Evolutionary conservation across 2,113 vertebrate genomes (phyloP), one percentile per base, ranked within the genome.

Genomic region (Apodemus sylvaticus): DNA sequence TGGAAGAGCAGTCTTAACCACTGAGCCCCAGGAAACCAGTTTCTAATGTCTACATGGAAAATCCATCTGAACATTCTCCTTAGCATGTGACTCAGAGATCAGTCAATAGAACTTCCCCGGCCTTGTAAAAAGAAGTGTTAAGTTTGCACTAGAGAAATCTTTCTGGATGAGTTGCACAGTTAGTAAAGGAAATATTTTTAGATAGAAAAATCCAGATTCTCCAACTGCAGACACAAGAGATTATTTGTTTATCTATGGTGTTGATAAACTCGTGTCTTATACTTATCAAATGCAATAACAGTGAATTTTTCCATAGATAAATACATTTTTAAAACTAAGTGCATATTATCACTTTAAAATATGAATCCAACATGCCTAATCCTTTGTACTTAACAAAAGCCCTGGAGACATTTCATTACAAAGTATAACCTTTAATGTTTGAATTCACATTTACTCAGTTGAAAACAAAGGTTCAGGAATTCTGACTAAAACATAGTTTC

Each of bases 401-500:
- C 51, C 26, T 73, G 17, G 42, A 22, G 60, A 90, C 0, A 39
- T 91, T 94, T 83, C 62, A 86, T 39, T 87, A 62, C 62, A 83
- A 97, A 93, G 53, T 76, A 77, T 66, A 14, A 85, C 71, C 31
- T 22, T 92, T 82, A 76, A 87, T 66, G 31, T 77, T 94, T 62
- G 24, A 95, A 90, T 78, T 95, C 31, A 94, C 16, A 71, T 88
- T 97, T 89, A 91, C 12, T 93, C 58, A 89, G 12, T 58, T 92
- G 45, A 95, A 92, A 94, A 42, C 20, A 55, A 94, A 4, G 11
- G 13, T 89, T 77, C 79, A 71, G 48, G 34, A 91, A 96, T 70
- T 93, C 89, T 88, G 51, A 58, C 4, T 70, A 71, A 39, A 79
- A 26, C 36, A 92, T 34, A 73, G 39, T 86, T 31, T 1, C 93